phyloP scores from a whole-genome alignment of 2,113 vertebrate genomes.

The Callipepla californica region DNA sequence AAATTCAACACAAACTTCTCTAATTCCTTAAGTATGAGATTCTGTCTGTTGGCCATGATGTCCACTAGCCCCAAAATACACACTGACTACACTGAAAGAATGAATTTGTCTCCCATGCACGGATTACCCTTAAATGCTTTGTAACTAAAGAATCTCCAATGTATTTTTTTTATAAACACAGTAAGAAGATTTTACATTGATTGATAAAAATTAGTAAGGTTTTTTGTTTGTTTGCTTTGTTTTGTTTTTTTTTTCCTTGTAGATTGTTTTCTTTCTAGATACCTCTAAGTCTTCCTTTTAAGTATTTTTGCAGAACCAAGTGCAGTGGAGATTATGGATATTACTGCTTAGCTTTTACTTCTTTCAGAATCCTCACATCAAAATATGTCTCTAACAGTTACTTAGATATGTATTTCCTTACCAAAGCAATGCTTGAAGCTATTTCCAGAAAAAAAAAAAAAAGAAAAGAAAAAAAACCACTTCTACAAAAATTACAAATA shows the following conservation, averaged over 20 bases:
- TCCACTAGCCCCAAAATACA: neutral
- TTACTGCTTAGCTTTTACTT: neutral
- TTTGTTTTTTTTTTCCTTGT: neutral
- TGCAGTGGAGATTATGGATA: neutral
- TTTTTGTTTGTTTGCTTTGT: too few relatives aligned
- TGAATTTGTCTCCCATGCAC: rapidly evolving
- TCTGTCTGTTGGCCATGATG: neutral
- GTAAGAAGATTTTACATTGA: too few relatives aligned
- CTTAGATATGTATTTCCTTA: neutral
- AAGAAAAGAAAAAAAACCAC: neutral
- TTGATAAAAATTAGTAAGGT: neutral
- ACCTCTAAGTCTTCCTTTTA: neutral
- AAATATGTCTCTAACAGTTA: neutral
- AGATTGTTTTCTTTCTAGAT: neutral
- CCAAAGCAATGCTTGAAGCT: neutral
- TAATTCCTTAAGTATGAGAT: rapidly evolving
- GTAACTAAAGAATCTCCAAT: neutral
- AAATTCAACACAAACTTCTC: neutral
- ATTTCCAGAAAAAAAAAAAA: neutral
- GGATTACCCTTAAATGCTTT: neutral
- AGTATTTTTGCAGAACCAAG: neutral
- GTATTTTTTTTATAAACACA: neutral
- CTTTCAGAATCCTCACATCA: neutral
- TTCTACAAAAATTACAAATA: neutral
- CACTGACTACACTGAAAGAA: neutral